phyloP scores from a whole-genome alignment of 2,888 invertebrate species.

The Metallyticus violacea region DNA sequence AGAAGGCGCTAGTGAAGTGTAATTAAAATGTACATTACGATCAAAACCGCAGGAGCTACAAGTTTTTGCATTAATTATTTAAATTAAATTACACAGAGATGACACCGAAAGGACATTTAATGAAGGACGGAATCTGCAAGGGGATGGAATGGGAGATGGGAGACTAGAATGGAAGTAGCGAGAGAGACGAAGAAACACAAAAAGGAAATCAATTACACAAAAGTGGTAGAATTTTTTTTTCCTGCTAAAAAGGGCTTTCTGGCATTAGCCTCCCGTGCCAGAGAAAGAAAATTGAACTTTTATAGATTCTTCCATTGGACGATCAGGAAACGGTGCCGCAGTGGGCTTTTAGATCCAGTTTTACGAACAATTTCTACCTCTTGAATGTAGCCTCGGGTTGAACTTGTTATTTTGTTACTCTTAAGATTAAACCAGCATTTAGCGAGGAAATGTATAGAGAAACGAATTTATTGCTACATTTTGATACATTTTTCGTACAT shows the following conservation, averaged over 20 bases:
- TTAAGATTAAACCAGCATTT: too few relatives aligned
- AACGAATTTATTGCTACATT: too few relatives aligned
- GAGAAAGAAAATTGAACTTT: background rate
- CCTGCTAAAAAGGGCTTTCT: background rate
- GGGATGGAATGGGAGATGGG: background rate
- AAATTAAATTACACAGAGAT: background rate
- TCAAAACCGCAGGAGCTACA: background rate
- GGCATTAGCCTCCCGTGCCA: background rate
- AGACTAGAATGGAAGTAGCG: background rate
- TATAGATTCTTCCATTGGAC: background rate
- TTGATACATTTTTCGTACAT: too few relatives aligned
- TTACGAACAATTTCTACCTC: too few relatives aligned
- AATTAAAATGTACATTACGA: conserved; percentile 6
- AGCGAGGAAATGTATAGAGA: too few relatives aligned
- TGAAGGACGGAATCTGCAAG: background rate
- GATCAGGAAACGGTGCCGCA: too few relatives aligned
- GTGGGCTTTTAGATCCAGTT: too few relatives aligned
- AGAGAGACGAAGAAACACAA: background rate
- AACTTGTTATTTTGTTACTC: too few relatives aligned
- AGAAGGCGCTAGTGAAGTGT: background rate
- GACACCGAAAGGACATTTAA: background rate
- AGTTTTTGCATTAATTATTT: background rate
- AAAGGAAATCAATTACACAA: conserved; percentile 11
- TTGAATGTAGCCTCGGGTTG: too few relatives aligned
- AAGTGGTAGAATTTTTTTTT: background rate